These are phyloP conservation scores for Trachelipus rathkii DNA, from an alignment of 1,140 invertebrate genomes.

Conservation along the genomic window DNA sequence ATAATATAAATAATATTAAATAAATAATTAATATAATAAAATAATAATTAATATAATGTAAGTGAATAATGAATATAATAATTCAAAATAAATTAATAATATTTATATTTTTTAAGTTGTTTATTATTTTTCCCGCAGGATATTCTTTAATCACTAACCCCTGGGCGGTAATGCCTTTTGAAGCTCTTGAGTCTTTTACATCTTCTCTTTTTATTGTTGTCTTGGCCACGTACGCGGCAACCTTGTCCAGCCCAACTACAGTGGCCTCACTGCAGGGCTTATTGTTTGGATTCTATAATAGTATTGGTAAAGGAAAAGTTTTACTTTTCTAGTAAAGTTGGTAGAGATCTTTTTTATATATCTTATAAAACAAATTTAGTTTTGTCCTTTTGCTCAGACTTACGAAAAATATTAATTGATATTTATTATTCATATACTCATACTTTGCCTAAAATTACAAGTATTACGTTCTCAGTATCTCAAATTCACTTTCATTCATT, in stretches of 20 bases:
- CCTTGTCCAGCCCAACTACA: conserved; percentile 70
- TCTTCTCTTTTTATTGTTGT: conserved; percentile 74
- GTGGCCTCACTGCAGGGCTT: conserved; percentile 78
- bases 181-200: conserved; percentile 68
- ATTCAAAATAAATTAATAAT: too few species aligned
- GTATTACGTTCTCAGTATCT: neutral
- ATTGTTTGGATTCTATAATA: conserved; percentile 72
- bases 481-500: neutral
- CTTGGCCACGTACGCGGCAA: conserved; percentile 73
- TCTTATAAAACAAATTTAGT: too few species aligned
- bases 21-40: too few species aligned
- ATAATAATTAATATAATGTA: too few species aligned
- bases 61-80: too few species aligned
- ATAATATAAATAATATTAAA: too few species aligned
- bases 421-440: neutral
- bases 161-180: conserved; percentile 74
- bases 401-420: neutral
- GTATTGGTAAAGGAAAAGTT: conserved; percentile 60
- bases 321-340: neutral
- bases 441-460: neutral
- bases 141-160: conserved; percentile 77
- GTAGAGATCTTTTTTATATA: too few species aligned
- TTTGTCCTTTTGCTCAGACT: too few species aligned
- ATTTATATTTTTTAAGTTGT: too few species aligned
- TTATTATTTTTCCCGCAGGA: conserved; percentile 13